These are phyloP conservation scores for Laticauda laticaudata DNA, from an alignment of 2,113 vertebrate genomes.

Conservation along the genomic window DNA sequence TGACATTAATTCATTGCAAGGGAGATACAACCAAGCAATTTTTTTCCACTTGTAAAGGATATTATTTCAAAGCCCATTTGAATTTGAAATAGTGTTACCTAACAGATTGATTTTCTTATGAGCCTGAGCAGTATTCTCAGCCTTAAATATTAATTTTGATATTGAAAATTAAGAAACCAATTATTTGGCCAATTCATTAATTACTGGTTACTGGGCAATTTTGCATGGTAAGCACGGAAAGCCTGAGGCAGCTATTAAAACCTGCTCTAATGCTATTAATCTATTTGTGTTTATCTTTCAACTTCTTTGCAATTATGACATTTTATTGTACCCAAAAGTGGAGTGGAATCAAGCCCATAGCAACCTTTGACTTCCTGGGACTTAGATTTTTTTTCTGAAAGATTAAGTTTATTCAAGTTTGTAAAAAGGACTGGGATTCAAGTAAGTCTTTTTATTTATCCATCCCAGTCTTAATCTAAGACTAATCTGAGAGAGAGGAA, in stretches of 20 bases:
- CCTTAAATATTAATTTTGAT: slow-evolving; percentile 50
- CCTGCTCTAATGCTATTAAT: slow-evolving; percentile 63
- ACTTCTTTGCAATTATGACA: slow-evolving; percentile 55
- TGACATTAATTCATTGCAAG: slow-evolving; percentile 15
- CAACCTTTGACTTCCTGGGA: not conserved
- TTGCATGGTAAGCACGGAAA: slow-evolving; percentile 35
- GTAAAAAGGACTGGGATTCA: not conserved
- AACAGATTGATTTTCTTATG: slow-evolving; percentile 58
- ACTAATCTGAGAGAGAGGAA: not conserved
- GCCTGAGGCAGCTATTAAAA: slow-evolving; percentile 64
- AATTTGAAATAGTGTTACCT: slow-evolving; percentile 60
- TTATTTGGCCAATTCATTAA: slow-evolving; percentile 65
- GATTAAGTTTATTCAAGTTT: not conserved
- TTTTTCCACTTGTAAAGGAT: slow-evolving; percentile 14
- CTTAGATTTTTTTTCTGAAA: not conserved
- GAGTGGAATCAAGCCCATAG: not conserved
- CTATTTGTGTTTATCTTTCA: slow-evolving; percentile 53
- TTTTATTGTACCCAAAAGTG: slow-evolving; percentile 40
- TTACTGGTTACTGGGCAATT: slow-evolving; percentile 62
- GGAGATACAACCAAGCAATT: slow-evolving; percentile 8
- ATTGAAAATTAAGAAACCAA: slow-evolving; percentile 66
- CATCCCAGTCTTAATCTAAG: not conserved
- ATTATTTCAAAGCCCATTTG: slow-evolving; percentile 28
- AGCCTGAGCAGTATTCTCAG: slow-evolving; percentile 41
- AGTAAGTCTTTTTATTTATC: not conserved